phyloP scores from a whole-genome alignment of 2,113 vertebrate genomes.

The Muntiacus reevesi region DNA sequence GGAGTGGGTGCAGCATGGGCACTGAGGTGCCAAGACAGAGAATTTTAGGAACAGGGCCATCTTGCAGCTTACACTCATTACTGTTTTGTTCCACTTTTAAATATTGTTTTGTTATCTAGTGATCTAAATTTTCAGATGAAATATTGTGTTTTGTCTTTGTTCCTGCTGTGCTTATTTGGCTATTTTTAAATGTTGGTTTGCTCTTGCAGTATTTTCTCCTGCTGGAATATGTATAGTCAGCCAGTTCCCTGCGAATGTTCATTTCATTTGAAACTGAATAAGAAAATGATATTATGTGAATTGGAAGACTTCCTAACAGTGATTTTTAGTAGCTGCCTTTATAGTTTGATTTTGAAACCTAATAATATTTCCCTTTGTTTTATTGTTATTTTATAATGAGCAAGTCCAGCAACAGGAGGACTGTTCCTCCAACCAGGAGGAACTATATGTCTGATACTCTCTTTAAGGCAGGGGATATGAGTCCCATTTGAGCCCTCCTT shows the following conservation, averaged over 20 bases:
- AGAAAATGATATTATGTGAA: background rate
- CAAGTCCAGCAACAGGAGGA: background rate
- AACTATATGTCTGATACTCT: background rate
- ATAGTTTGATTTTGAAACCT: background rate
- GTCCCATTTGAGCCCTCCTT: background rate
- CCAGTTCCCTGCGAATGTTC: background rate
- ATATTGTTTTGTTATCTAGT: background rate
- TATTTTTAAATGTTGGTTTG: conserved; percentile 11
- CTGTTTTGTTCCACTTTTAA: background rate
- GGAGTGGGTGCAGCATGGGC: background rate
- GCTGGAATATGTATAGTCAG: background rate
- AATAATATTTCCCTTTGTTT: background rate
- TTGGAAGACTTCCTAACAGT: background rate
- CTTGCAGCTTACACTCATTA: background rate
- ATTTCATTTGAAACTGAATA: conserved; percentile 30
- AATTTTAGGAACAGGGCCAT: background rate
- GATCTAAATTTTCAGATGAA: background rate
- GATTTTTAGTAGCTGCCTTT: conserved; percentile 21
- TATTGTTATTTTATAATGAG: background rate
- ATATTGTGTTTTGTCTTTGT: background rate
- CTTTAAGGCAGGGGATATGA: background rate
- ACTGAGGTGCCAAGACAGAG: background rate
- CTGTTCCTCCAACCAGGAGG: background rate
- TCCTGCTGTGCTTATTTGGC: background rate
- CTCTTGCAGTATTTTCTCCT: background rate